These are phyloP conservation scores for Dynastes grantii DNA, from an alignment of 2,888 invertebrate genomes.

Conservation along the genomic window DNA sequence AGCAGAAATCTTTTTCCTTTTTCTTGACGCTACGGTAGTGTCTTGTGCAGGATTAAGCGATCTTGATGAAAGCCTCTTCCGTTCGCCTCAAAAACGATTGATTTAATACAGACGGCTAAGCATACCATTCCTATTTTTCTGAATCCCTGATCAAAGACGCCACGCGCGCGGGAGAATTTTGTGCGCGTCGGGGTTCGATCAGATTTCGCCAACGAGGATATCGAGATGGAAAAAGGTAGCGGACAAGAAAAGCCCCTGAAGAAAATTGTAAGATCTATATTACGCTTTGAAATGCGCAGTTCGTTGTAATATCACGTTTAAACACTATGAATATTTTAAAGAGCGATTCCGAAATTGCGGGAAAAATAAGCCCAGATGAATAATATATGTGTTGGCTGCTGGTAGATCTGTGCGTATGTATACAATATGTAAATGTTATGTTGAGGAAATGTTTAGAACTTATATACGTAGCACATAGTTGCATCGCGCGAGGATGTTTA, in stretches of 20 bases:
- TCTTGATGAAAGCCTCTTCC: slow-evolving; percentile 39
- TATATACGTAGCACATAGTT: neutral
- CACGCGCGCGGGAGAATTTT: slow-evolving; percentile 30
- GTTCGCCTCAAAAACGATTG: slow-evolving; percentile 35
- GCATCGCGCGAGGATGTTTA: neutral
- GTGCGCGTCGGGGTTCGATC: slow-evolving; percentile 31
- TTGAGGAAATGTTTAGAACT: neutral
- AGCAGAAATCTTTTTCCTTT: no score
- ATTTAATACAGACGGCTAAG: slow-evolving; percentile 50
- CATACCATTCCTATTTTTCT: slow-evolving; percentile 48
- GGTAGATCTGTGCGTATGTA: neutral
- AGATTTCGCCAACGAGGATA: slow-evolving; percentile 27
- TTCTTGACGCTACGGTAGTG: neutral
- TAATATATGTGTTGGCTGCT: slow-evolving; percentile 16
- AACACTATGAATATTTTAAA: slow-evolving; percentile 47
- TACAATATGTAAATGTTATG: neutral
- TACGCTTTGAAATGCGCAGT: slow-evolving; percentile 47
- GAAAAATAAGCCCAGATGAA: slow-evolving; percentile 39
- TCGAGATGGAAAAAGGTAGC: slow-evolving; percentile 20
- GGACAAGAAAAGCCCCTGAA: slow-evolving; percentile 19
- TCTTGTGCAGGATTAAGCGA: slow-evolving; percentile 24
- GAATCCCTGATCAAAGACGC: slow-evolving; percentile 40
- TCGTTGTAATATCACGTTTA: slow-evolving; percentile 49
- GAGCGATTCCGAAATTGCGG: slow-evolving; percentile 31
- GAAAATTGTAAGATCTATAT: slow-evolving; percentile 42